A percentile compares a stretch with the other conserved stretches of the same genome.
Conservation (phyloP, 2,113 vertebrate species). For the Eublepharis macularius region DNA sequence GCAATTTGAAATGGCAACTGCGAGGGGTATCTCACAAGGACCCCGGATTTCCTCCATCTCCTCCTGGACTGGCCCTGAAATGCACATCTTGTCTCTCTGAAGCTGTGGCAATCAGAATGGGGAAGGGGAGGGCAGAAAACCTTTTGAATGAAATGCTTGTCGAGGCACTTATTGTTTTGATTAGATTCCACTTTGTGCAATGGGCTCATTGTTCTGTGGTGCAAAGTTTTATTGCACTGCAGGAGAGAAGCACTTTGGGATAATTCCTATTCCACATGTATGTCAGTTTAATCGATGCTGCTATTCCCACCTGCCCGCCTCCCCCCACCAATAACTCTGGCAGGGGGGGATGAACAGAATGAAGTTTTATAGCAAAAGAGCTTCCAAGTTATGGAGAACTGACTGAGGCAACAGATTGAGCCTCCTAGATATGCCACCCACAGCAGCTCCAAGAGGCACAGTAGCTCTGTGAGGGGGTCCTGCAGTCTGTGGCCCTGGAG, state of each 20-base stretch:
- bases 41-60: slow-evolving; percentile 44
- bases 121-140: background rate
- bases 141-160: slow-evolving; percentile 52
- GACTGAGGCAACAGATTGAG: background rate
- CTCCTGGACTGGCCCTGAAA: slow-evolving; percentile 22
- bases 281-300: slow-evolving; percentile 24
- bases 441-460: accelerated
- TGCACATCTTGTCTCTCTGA: slow-evolving; percentile 47
- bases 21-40: slow-evolving; percentile 49
- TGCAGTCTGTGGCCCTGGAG: no score
- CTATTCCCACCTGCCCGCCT: background rate
- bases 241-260: slow-evolving; percentile 31
- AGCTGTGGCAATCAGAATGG: slow-evolving; percentile 56
- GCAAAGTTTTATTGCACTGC: slow-evolving; percentile 27
- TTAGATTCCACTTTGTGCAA: slow-evolving; percentile 58
- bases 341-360: background rate
- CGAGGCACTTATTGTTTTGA: slow-evolving; percentile 62
- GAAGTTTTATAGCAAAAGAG: background rate
- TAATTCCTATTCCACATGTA: slow-evolving; percentile 22
- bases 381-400: background rate
- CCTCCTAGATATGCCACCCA: background rate
- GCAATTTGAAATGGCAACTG: slow-evolving; percentile 59
- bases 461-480: background rate
- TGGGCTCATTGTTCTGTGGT: slow-evolving; percentile 47
- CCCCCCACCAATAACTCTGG: background rate